Percentiles rank a stretch among this genome's conserved stretches.
Conservation (phyloP, 1,140 invertebrate species). For the Antheraea mylitta region DNA sequence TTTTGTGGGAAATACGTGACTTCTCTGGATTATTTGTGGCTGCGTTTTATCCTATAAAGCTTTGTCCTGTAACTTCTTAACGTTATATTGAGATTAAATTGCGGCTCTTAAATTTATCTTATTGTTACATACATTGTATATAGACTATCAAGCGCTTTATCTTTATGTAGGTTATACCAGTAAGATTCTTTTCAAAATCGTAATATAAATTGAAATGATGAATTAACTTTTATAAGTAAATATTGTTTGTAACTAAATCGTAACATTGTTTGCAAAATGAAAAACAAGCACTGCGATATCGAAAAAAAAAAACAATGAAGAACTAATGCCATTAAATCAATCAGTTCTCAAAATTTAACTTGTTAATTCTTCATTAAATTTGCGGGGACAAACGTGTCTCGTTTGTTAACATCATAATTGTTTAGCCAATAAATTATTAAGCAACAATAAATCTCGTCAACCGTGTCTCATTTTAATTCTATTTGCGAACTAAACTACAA, state of each 20-base stretch:
- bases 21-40: too few relatives aligned
- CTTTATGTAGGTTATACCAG: too few relatives aligned
- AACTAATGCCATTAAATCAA: background rate
- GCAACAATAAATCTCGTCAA: background rate
- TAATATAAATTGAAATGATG: too few relatives aligned
- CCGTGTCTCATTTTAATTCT: background rate
- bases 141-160: too few relatives aligned
- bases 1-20: too few relatives aligned
- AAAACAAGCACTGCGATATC: background rate
- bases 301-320: background rate
- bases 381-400: constrained; percentile 5
- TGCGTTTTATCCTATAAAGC: too few relatives aligned
- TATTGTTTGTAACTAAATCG: background rate
- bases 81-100: too few relatives aligned
- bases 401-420: background rate
- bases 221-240: too few relatives aligned
- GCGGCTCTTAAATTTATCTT: too few relatives aligned
- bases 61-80: too few relatives aligned
- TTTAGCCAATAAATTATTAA: constrained; percentile 9
- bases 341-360: background rate
- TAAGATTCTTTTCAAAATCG: too few relatives aligned
- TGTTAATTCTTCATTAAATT: background rate
- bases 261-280: background rate
- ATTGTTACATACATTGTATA: too few relatives aligned
- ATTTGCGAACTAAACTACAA: constrained; percentile 4